These are phyloP conservation scores for Helogale parvula DNA, from an alignment of 2,113 vertebrate genomes.

Conservation along the genomic window DNA sequence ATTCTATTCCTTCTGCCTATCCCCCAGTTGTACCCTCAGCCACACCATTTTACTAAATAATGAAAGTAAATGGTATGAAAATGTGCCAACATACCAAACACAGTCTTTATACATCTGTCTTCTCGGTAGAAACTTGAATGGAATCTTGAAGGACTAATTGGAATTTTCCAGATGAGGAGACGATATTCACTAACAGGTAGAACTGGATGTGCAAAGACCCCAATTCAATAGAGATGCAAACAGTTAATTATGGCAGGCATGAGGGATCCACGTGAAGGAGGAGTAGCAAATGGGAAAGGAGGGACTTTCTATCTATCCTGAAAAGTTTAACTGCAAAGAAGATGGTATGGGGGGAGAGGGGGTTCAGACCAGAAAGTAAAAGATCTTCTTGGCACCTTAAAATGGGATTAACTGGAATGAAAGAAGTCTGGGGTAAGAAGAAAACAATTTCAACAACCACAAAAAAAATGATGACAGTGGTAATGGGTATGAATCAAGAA, in stretches of 20 bases:
- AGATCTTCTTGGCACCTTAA: neutral
- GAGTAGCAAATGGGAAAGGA: neutral
- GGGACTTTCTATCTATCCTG: neutral
- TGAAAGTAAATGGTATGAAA: neutral
- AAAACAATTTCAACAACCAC: neutral
- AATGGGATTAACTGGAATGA: neutral
- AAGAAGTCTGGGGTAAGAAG: neutral
- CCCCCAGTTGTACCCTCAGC: neutral
- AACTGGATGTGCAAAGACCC: neutral
- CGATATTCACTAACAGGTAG: neutral
- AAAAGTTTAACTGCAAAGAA: neutral
- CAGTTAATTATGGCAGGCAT: neutral
- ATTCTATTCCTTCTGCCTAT: neutral
- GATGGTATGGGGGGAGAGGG: too few relatives aligned
- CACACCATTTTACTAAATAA: neutral
- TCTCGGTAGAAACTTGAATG: neutral
- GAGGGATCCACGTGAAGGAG: neutral
- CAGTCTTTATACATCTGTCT: neutral
- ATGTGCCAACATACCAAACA: neutral
- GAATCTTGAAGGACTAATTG: neutral
- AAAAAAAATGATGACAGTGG: neutral
- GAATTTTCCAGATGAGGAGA: neutral
- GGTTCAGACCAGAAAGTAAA: neutral
- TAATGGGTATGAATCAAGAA: neutral
- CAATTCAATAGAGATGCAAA: neutral